Evolutionary conservation across 2,888 invertebrate species (phyloP), one percentile per base, ranked within the genome.

Genomic region (Parapristionchus giblindavisi): DNA sequence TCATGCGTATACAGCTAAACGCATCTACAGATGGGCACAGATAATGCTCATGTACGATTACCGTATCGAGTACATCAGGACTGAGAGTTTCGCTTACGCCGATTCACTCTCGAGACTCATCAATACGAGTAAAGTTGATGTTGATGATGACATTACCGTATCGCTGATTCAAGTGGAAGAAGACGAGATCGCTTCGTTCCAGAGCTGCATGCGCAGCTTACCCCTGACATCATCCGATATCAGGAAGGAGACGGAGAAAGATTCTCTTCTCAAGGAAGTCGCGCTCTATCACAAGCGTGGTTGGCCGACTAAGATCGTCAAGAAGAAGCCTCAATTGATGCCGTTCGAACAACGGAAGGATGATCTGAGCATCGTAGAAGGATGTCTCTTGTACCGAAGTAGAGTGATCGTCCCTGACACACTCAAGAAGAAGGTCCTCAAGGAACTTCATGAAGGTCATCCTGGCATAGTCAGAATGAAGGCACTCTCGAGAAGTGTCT

Each of bases 41-140:
- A 80, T 80, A 3, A 77, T 89, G 43, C 82, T 87, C 1, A 87
- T 81, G 4, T 89, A 89, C 76, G 80, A 85, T 66, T 88, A 86
- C 80, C 78, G 79, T 6, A 85, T 89, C 61, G 79, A 83, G 63
- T 88, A 85, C 75, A 68, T 80, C 6, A 77, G 78, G n/a, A 85
- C 87, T 0, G 52, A 54, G 2, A 66, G 81, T 4, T 87, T 87
- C 78, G 85, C 82, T 1, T 84, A 88, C 75, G 87, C 86, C 32
- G 87, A 88, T 77, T 80, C 79, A 24, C 79, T 88, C n/a, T 88
- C 87, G 2, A 73, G 87, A 2, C 70, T 86, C 14, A 79, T 79
- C 38, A 34, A 65, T 24, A 5, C 17, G 3, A n/a, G n/a, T n/a
- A n/a, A n/a, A n/a, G 29, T 58, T 11, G 5, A 11, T 29, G 34